Base-by-base conservation (phyloP, 2,797 vertebrate genomes). In the Champsocephalus esox region DNA sequence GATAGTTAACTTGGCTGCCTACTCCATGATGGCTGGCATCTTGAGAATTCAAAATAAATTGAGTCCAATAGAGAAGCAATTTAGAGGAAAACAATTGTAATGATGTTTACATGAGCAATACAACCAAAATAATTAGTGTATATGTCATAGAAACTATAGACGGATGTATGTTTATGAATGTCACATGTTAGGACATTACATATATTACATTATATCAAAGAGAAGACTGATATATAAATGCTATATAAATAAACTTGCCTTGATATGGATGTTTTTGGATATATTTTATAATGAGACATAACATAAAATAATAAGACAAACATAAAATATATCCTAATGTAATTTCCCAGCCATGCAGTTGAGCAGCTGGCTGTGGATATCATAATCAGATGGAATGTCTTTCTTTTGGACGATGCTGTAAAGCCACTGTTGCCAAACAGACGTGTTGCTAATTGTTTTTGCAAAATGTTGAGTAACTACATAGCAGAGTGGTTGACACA, bases 41-140 rank as follows among this genome's bases (percentile, higher is more conserved):
- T 58, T 61, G 43, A 82, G 62, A 81, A 84, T 86, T 78, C 19
- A 46, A 75, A 70, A 87, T 73, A 83, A 88, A 82, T 84, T 68
- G 72, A 79, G 44, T 70, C 70, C 54, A 80, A 82, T 70, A 70
- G 75, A 73, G 68, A 56, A 69, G 65, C 46, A 14, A 74, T 81
- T 65, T 66, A 38, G 60, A 57, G 19, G 13, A 44, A 73, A 61
- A 45, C 56, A 52, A 19, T n/a, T n/a, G 50, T 46, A 49, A 57
- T 70, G 64, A 48, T 64, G 59, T 64, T 79, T 65, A 43, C 45
- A 73, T 72, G 61, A 71, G 45, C n/a, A 52, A 69, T 49, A 38
- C 70, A 69, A 58, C 8, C 62, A 46, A 57, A 63, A 69, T 16
- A 65, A 63, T 50, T 21, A 62, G n/a, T 38, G 46, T 38, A 38